These are phyloP conservation scores for Mormoops blainvillei DNA, from an alignment of 2,113 vertebrate genomes.

Conservation along the genomic window DNA sequence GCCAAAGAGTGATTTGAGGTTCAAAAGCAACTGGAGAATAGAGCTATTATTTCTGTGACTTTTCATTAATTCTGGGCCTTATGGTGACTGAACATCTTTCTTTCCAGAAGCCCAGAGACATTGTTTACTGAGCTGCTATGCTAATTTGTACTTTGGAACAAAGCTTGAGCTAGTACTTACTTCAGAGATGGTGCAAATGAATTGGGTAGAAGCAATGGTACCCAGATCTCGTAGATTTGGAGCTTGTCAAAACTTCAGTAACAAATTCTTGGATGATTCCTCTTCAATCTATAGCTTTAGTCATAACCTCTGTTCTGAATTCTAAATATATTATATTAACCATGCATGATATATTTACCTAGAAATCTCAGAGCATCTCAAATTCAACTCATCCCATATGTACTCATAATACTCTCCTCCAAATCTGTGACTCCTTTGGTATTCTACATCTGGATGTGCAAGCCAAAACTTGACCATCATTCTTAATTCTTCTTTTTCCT, in stretches of 20 bases:
- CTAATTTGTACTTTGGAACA: conserved; percentile 66
- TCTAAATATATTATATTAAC: background rate
- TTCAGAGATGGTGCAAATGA: conserved; percentile 40
- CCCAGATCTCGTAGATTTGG: background rate
- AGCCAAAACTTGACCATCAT: background rate
- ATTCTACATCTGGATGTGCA: background rate
- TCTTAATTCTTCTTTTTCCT: background rate
- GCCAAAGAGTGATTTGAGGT: conserved; percentile 50
- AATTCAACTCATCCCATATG: background rate
- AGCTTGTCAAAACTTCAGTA: background rate
- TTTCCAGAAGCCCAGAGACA: conserved; percentile 60
- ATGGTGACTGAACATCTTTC: conserved; percentile 64
- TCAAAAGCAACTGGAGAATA: conserved; percentile 60
- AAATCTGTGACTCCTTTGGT: background rate
- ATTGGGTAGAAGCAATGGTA: background rate
- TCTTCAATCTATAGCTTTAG: background rate
- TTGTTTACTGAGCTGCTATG: conserved; percentile 60
- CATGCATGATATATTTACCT: background rate
- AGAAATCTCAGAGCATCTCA: background rate
- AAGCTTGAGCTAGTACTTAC: conserved; percentile 39
- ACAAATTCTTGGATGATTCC: background rate
- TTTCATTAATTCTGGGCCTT: conserved; percentile 62
- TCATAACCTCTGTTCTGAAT: background rate
- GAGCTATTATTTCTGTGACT: conserved; percentile 66
- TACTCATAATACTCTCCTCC: background rate